phyloP scores from a whole-genome alignment of 2,113 vertebrate genomes.

The Apodemus sylvaticus region DNA sequence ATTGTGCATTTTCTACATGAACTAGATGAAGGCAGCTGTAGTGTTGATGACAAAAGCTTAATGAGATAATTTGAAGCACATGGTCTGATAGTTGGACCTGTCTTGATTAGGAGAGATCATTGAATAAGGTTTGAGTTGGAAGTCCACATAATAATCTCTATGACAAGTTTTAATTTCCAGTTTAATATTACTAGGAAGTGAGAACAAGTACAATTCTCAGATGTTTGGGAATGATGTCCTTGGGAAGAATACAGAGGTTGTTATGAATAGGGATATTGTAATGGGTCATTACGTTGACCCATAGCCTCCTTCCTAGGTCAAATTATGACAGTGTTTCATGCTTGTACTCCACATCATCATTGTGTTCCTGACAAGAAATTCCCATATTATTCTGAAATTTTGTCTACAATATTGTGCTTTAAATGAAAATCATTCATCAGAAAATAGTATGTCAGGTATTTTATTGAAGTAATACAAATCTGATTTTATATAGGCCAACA shows the following conservation, averaged over 20 bases:
- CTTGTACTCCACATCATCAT: rapidly evolving
- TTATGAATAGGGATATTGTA: not conserved
- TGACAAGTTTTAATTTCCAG: not conserved
- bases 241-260: not conserved
- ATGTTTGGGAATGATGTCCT: not conserved
- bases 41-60: not conserved
- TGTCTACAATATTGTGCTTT: not conserved
- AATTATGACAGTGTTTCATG: not conserved
- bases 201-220: not conserved
- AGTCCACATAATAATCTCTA: rapidly evolving
- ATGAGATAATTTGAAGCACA: not conserved
- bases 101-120: not conserved
- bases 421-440: not conserved
- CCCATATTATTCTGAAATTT: rapidly evolving
- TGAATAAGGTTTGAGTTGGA: not conserved
- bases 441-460: not conserved
- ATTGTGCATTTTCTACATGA: not conserved
- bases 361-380: not conserved
- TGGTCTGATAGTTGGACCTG: not conserved
- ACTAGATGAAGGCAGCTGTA: not conserved
- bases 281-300: too few relatives aligned
- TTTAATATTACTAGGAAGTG: not conserved
- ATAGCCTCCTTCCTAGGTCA: not conserved
- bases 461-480: not conserved
- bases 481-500: not conserved